Evolutionary conservation across 2,888 invertebrate species (phyloP), one percentile per base, ranked within the genome.

Genomic region (Amitus sp.): DNA sequence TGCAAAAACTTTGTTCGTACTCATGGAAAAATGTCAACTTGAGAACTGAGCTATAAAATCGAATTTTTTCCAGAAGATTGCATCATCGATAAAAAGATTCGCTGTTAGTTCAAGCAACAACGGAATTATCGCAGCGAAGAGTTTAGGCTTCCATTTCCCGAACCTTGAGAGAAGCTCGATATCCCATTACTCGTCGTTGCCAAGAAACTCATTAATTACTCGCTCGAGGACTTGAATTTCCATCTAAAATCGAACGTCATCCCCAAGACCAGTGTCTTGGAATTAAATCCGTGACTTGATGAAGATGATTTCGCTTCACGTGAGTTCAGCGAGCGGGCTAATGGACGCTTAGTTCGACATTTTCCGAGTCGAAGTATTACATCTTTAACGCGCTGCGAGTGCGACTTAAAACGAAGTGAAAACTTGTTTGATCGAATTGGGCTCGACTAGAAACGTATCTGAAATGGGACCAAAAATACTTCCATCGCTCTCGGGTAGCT

Each of bases 151-250:
- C 12, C 30, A 46, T 23, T 17, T 46, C 17, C 2, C 12, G 39
- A 17, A 19, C 15, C 15, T 30, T 2, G n/a, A n/a, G 48, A 19
- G 17, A 28, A 33, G 19, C 37, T 51, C 34, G 33, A 43, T 43
- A 43, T 48, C 37, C 18, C 48, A 15, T 37, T 40, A 47, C 55
- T 51, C 48, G 19, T n/a, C 12, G 42, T 20, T 47, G 30, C 23
- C 47, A 50, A 67, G 58, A 70, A 70, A 66, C 66, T 70, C 70
- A 69, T 70, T 70, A 70, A 70, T 70, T 70, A 68, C 65, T 70
- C 65, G 66, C 62, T 63, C 60, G 56, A 63, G 61, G 55, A 68
- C 62, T 63, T 62, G 58, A 63, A 67, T 65, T 69, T 66, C 69
- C 59, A 61, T 58, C 62, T 45, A 58, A 49, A 52, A 65, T 59